Base-by-base conservation (phyloP, 2,113 vertebrate genomes). In the Thalassarche chlororhynchos region DNA sequence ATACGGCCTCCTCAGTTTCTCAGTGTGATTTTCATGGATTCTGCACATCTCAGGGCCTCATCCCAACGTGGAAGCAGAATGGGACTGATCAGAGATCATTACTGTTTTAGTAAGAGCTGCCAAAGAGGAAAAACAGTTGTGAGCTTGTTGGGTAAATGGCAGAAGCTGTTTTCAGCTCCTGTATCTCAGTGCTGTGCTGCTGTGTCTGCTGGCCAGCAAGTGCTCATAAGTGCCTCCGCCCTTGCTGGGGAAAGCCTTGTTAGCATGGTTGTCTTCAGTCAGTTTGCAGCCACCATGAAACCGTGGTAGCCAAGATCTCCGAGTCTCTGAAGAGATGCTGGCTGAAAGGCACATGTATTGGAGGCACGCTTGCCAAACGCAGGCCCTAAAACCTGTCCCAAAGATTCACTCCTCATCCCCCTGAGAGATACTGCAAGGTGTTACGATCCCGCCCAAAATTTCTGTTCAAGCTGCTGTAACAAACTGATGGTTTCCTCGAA, bases 281-380 rank as follows among this genome's bases (percentile, higher is more conserved):
- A 7, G 8, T 51, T 44, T 74, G 32, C 42, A 62, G 31, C 60
- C 78, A 58, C 29, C 28, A 6, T 31, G 32, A 54, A 54, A 15
- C 32, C 0, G 0, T 9, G 29, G 54, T 18, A 69, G 36, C 28
- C 19, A 19, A 62, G 61, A 23, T 17, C 31, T 55, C n/a, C 7
- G 32, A 21, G 54, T 21, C 28, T 84, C 52, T 38, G 47, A 61
- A 68, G 60, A 62, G 47, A 7, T 25, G 31, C 18, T 68, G 68
- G 61, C 74, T 80, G 52, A 51, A 57, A 76, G n/a, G 31, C 16
- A 23, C 0, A 0, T 25, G 21, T 60, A 1, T 46, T 40, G n/a
- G 52, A 54, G 46, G 40, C 8, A 12, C 1, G 1, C 25, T 31
- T 2, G 3, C 20, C 6, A 0, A 28, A 46, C 5, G 2, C 46